phyloP scores from a whole-genome alignment of 2,888 invertebrate genomes.

The Drosophila hamatofila region DNA sequence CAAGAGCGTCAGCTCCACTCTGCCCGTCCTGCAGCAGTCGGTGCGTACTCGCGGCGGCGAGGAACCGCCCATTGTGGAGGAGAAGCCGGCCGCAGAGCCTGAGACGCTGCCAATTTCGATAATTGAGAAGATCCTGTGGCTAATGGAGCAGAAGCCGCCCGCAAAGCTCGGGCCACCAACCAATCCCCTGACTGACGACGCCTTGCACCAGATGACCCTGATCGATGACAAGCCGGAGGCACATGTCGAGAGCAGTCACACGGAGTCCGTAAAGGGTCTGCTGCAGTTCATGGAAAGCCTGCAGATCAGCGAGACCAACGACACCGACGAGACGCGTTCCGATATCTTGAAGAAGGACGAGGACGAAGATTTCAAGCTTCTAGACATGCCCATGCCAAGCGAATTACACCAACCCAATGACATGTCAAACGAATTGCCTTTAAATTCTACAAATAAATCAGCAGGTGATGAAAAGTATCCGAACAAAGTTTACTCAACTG shows the following conservation, averaged over 20 bases:
- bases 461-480: constrained; percentile 50
- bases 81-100: background rate
- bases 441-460: constrained; percentile 55
- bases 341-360: background rate
- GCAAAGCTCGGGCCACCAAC: background rate
- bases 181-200: background rate
- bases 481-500: constrained; percentile 9
- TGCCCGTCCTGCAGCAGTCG: constrained; percentile 20
- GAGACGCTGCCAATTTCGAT: background rate
- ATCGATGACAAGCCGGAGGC: background rate
- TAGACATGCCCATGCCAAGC: background rate
- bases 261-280: constrained; percentile 17
- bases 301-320: constrained; percentile 6
- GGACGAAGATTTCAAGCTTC: background rate
- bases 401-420: constrained; percentile 27
- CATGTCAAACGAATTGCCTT: constrained; percentile 40
- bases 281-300: constrained; percentile 24
- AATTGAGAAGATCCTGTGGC: constrained; percentile 31
- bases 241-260: background rate
- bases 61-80: constrained; percentile 9
- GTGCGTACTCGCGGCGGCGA: constrained; percentile 36
- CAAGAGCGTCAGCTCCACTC: constrained; percentile 24
- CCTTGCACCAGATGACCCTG: background rate
- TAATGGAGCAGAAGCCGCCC: constrained; percentile 19
- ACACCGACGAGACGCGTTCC: background rate